Percentiles rank a stretch among this genome's conserved stretches.
phyloP scores from a whole-genome alignment of 2,113 vertebrate species.

The Mobula hypostoma region DNA sequence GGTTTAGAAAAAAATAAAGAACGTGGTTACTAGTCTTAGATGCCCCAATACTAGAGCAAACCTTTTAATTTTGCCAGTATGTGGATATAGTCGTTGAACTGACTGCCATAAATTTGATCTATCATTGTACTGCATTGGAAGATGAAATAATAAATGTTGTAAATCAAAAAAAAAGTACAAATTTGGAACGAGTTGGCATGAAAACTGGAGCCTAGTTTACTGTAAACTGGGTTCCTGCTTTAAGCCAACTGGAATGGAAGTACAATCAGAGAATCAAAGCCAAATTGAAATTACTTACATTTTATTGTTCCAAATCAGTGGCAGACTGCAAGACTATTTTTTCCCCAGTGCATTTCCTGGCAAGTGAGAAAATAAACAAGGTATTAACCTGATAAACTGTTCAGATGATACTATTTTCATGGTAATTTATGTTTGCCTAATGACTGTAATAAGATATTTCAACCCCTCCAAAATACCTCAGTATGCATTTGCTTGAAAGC shows the following conservation, averaged over 20 bases:
- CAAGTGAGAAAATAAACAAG: neutral
- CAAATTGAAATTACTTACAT: neutral
- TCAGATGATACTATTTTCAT: neutral
- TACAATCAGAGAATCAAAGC: neutral
- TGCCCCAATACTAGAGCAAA: neutral
- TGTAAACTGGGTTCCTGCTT: no score
- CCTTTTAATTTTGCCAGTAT: neutral
- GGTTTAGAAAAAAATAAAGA: no score
- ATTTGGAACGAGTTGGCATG: neutral
- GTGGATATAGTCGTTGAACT: neutral
- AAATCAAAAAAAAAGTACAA: neutral
- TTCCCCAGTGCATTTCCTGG: neutral
- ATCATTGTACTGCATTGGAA: neutral
- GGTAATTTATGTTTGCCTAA: neutral
- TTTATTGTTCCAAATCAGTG: neutral
- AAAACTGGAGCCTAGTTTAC: neutral
- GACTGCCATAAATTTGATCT: neutral
- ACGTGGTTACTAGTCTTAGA: neutral
- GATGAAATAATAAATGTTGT: neutral
- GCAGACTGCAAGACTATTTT: neutral
- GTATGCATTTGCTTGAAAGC: neutral
- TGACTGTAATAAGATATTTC: neutral
- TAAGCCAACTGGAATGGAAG: no score
- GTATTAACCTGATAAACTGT: neutral
- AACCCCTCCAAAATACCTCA: neutral